Evolutionary conservation across 2,888 invertebrate genomes (phyloP).

Genomic region (Elgonia sp.): DNA sequence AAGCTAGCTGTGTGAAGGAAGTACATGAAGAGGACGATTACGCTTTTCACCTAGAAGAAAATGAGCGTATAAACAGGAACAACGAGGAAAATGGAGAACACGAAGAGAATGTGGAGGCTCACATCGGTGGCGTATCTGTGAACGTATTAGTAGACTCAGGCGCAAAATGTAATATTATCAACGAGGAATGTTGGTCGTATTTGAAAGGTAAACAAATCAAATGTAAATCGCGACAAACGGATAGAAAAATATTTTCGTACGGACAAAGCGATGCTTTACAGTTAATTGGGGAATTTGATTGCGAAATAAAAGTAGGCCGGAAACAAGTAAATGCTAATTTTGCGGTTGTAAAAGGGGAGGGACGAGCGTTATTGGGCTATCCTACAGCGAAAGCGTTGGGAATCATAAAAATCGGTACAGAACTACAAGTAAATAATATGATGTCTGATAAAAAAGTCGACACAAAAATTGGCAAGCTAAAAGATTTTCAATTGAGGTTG

Average conservation of each 20-base stretch:
- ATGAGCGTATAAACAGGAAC: neutral
- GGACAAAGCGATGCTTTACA: constrained; percentile 67
- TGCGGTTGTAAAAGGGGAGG: constrained; percentile 57
- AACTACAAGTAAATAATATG: constrained; percentile 39
- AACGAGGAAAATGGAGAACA: neutral
- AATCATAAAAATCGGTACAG: constrained; percentile 74
- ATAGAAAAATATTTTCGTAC: constrained; percentile 74
- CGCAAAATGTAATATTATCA: constrained; percentile 74
- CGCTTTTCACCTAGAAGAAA: constrained; percentile 35
- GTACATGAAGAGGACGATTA: constrained; percentile 26
- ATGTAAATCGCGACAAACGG: constrained; percentile 64
- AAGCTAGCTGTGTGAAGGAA: neutral
- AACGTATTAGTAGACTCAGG: constrained; percentile 74
- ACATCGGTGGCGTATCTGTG: constrained; percentile 71
- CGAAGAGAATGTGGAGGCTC: neutral
- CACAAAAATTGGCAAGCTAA: constrained; percentile 78
- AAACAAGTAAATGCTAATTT: constrained; percentile 62
- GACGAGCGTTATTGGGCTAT: constrained; percentile 73
- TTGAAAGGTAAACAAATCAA: constrained; percentile 62
- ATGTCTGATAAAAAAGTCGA: neutral
- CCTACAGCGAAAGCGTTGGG: constrained; percentile 67
- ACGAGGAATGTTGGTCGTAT: constrained; percentile 67
- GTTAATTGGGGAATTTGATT: constrained; percentile 77
- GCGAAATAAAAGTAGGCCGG: constrained; percentile 61
- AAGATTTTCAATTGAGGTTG: constrained; percentile 78